Evolutionary conservation across 2,113 vertebrate genomes (phyloP).

Genomic region (Oryzias celebensis): DNA sequence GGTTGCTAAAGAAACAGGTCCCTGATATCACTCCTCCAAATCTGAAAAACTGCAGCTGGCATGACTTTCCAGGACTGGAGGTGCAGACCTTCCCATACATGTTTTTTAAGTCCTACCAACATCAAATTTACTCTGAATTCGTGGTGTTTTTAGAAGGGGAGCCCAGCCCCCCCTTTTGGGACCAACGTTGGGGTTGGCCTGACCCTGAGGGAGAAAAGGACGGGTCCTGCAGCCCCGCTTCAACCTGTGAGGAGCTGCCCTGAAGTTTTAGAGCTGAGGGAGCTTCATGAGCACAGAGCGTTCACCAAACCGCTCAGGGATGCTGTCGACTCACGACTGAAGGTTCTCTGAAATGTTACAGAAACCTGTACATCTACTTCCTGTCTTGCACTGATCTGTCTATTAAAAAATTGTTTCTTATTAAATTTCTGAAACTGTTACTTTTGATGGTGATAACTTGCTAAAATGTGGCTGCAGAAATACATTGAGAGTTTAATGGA

Average conservation of each 20-base stretch:
- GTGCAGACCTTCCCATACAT: conserved; percentile 59
- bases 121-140: neutral
- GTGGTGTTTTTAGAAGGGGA: conserved; percentile 70
- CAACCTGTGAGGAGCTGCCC: conserved; percentile 74
- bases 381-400: neutral
- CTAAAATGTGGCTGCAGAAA: conserved; percentile 64
- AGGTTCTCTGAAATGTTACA: conserved; percentile 70
- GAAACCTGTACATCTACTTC: neutral
- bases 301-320: conserved; percentile 66
- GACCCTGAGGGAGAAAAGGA: conserved; percentile 49
- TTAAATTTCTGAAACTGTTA: neutral
- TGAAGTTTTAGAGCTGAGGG: conserved; percentile 81
- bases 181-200: conserved; percentile 69
- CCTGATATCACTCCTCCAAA: conserved; percentile 80
- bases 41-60: conserved; percentile 78
- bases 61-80: conserved; percentile 76
- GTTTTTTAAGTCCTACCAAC: neutral
- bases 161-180: conserved; percentile 60
- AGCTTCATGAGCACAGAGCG: conserved; percentile 80
- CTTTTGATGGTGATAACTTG: neutral
- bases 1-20: conserved; percentile 80
- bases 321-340: conserved; percentile 80
- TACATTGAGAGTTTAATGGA: conserved; percentile 83
- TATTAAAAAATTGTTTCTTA: neutral
- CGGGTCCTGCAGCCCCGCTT: neutral